These are phyloP conservation scores for Aphelocoma californica DNA, from an alignment of 2,797 vertebrate species.

Conservation along the genomic window DNA sequence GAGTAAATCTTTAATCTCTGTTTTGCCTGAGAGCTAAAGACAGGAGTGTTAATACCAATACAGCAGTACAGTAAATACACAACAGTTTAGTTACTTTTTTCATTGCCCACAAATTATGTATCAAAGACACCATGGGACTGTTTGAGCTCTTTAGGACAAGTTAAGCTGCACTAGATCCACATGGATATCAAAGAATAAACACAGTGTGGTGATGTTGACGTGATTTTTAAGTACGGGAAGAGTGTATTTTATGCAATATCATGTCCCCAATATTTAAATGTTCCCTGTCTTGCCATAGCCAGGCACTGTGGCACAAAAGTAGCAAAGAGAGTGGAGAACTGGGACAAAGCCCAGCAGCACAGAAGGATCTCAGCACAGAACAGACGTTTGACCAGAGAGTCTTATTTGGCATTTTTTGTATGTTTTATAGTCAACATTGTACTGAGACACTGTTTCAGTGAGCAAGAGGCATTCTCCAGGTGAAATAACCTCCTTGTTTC, in stretches of 20 bases:
- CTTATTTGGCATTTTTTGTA: not conserved
- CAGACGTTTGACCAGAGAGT: not conserved
- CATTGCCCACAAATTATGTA: not conserved
- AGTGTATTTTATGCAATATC: not conserved
- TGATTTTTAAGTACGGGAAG: not conserved
- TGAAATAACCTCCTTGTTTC: not conserved
- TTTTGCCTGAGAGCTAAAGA: not conserved
- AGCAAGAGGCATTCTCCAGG: not conserved
- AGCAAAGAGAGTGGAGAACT: not conserved
- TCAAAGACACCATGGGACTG: not conserved
- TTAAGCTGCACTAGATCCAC: not conserved
- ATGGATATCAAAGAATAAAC: not conserved
- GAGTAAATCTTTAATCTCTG: constrained; percentile 2
- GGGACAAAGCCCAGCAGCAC: not conserved
- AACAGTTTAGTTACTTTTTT: not conserved
- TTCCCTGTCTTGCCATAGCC: not conserved
- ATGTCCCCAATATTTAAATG: not conserved
- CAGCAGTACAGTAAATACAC: not conserved
- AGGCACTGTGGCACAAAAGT: not conserved
- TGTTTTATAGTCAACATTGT: not conserved
- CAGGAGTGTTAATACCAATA: not conserved
- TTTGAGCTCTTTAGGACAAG: not conserved
- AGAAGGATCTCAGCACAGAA: not conserved
- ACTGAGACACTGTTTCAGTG: not conserved
- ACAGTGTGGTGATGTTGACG: not conserved